These are phyloP conservation scores for Drosophila ercepeae DNA, from an alignment of 1,140 invertebrate species.

Conservation along the genomic window DNA sequence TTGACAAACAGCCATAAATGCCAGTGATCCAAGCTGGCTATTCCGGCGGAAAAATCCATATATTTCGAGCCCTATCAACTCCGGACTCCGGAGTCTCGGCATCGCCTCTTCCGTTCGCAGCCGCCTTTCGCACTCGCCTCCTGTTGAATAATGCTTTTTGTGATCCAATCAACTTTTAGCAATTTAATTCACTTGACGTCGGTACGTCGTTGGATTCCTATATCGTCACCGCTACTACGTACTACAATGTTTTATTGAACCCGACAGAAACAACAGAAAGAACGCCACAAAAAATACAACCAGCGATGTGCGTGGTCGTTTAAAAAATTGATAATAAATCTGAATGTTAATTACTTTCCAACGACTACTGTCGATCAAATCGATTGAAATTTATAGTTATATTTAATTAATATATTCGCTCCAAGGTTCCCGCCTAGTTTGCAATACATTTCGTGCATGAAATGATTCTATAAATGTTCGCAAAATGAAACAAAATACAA, in stretches of 20 bases:
- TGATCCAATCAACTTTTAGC: conserved; percentile 78
- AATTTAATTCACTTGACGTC: conserved; percentile 79
- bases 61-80: conserved; percentile 29
- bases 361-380: background rate
- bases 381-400: background rate
- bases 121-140: conserved; percentile 22
- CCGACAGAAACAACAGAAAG: conserved; percentile 17
- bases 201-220: conserved; percentile 48
- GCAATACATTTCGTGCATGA: background rate
- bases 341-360: conserved; percentile 1
- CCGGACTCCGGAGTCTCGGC: conserved; percentile 53
- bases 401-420: background rate
- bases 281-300: background rate
- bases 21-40: conserved; percentile 40
- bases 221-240: conserved; percentile 44
- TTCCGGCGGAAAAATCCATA: conserved; percentile 8
- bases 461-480: background rate
- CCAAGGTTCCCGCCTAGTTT: too few species aligned
- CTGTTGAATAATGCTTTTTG: conserved; percentile 82
- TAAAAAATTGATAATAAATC: conserved; percentile 8
- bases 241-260: conserved; percentile 73
- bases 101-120: conserved; percentile 37
- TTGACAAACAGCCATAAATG: conserved; percentile 1
- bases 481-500: background rate
- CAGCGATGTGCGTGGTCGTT: conserved; percentile 19